A percentile compares a stretch with the other conserved stretches of the same genome.
These are phyloP conservation scores for Emydocephalus ijimae DNA, from an alignment of 2,113 vertebrate species.

Conservation along the genomic window DNA sequence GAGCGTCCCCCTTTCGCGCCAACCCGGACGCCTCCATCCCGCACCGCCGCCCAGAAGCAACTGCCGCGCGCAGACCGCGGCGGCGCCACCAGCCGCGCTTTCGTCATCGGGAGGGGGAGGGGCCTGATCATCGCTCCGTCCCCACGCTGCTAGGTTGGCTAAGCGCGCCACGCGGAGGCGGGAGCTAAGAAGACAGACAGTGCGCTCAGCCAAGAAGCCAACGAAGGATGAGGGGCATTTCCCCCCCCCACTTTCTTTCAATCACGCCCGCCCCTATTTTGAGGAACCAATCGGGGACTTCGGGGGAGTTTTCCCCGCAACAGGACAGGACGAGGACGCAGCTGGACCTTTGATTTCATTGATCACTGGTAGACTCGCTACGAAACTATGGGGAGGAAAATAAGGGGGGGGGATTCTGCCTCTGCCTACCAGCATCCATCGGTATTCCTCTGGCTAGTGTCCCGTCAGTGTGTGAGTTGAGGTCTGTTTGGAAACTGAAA, in stretches of 20 bases:
- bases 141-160: not conserved
- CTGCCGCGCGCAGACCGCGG: slow-evolving; percentile 48
- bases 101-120: not conserved
- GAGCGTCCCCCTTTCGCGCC: not conserved
- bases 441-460: no score
- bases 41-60: slow-evolving; percentile 52
- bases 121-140: not conserved
- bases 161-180: not conserved
- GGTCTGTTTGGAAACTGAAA: no score
- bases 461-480: no score
- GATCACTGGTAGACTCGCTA: not conserved
- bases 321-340: not conserved
- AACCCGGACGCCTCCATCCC: not conserved
- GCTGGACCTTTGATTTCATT: not conserved
- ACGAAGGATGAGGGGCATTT: not conserved
- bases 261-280: rapidly evolving
- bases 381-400: no score
- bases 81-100: slow-evolving; percentile 45
- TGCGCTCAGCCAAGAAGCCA: not conserved
- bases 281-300: not conserved
- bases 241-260: no score
- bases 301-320: rapidly evolving
- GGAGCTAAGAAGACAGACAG: not conserved
- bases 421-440: no score
- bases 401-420: no score